Evolutionary conservation across 2,113 vertebrate genomes (phyloP).

Genomic region (Rattus rattus): DNA sequence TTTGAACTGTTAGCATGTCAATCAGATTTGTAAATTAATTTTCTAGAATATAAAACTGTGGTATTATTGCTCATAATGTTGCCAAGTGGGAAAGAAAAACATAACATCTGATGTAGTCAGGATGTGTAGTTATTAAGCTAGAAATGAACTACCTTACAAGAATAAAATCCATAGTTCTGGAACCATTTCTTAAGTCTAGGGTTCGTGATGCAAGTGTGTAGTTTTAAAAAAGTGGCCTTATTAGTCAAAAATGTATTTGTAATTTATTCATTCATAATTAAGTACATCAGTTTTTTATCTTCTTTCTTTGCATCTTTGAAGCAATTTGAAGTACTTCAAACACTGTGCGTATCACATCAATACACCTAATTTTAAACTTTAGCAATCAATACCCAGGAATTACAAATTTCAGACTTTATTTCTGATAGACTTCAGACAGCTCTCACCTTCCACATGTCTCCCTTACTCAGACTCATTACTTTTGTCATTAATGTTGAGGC

Average conservation of each 20-base stretch:
- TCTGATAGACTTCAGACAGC: neutral
- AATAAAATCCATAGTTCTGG: neutral
- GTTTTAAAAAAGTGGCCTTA: neutral
- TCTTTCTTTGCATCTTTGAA: neutral
- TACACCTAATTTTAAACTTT: neutral
- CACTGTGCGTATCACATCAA: neutral
- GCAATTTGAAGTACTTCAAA: neutral
- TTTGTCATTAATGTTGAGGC: neutral
- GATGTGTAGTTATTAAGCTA: neutral
- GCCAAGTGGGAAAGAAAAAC: neutral
- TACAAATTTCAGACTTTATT: neutral
- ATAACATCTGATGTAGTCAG: neutral
- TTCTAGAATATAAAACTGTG: slow-evolving; percentile 38
- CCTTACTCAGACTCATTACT: too few species aligned
- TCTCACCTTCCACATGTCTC: neutral
- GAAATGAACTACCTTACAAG: neutral
- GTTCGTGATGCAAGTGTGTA: neutral
- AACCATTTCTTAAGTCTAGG: neutral
- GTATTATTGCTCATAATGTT: neutral
- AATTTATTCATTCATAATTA: neutral
- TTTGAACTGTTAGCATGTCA: neutral
- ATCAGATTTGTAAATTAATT: neutral
- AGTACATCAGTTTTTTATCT: neutral
- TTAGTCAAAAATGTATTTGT: neutral
- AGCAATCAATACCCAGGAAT: neutral